A percentile compares a stretch with the other conserved stretches of the same genome.
Evolutionary conservation across 2,888 invertebrate species (phyloP).

Genomic region (Chironomus riparius): DNA sequence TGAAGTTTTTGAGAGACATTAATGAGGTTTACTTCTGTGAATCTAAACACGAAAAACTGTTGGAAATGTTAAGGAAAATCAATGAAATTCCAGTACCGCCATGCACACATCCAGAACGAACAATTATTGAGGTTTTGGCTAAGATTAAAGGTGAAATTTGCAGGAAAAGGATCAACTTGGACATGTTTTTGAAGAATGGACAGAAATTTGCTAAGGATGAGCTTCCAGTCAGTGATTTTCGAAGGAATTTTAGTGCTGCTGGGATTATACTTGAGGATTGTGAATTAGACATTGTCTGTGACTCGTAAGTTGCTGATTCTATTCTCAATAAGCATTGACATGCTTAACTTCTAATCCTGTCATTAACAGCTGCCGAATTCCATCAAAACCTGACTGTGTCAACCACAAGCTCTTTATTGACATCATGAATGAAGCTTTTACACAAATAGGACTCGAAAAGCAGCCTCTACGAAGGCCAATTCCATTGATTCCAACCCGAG

Average conservation of each 20-base stretch:
- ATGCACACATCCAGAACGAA: conserved; percentile 43
- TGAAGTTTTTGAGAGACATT: conserved; percentile 56
- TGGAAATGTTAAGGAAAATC: conserved; percentile 34
- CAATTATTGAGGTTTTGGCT: conserved; percentile 59
- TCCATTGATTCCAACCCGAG: conserved; percentile 58
- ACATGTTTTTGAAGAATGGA: conserved; percentile 57
- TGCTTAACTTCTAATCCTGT: too few species aligned
- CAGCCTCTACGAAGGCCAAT: conserved; percentile 59
- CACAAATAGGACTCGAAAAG: conserved; percentile 54
- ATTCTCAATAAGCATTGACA: too few species aligned
- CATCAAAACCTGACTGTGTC: conserved; percentile 46
- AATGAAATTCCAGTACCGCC: conserved; percentile 36
- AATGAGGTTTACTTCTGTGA: not conserved
- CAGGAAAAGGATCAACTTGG: conserved; percentile 54
- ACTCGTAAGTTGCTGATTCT: conserved; percentile 49
- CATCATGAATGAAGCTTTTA: conserved; percentile 60
- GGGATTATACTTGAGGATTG: conserved; percentile 54
- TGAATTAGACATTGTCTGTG: conserved; percentile 61
- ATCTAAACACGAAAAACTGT: conserved; percentile 26
- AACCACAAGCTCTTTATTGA: conserved; percentile 61
- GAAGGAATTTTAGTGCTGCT: conserved; percentile 57
- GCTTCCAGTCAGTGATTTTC: conserved; percentile 58
- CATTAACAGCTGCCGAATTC: too few species aligned
- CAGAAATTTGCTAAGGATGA: conserved; percentile 41
- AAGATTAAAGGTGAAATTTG: conserved; percentile 64